Conservation (phyloP, 2,888 invertebrate genomes). For the Lasioglossum oenotherae region DNA sequence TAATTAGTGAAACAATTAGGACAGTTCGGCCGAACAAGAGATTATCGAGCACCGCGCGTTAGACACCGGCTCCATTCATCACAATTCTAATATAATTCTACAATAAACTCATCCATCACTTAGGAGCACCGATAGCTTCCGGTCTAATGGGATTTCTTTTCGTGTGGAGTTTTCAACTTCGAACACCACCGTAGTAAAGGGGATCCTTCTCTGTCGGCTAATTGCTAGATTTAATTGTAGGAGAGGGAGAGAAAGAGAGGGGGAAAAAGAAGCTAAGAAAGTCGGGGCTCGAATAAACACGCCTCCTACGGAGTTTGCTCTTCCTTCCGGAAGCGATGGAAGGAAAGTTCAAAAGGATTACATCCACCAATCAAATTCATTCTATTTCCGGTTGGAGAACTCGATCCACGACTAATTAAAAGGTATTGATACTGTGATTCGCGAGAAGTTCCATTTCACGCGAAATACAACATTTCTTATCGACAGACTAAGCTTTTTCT, state of each 20-base stretch:
- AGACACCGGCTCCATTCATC: constrained; percentile 25
- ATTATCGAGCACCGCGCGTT: background rate
- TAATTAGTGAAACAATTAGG: constrained; percentile 6
- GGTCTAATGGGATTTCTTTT: constrained; percentile 43
- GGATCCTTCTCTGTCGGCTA: constrained; percentile 38
- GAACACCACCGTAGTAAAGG: constrained; percentile 19
- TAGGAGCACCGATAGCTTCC: constrained; percentile 30
- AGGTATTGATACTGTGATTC: background rate
- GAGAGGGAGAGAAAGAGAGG: background rate
- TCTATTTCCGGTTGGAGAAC: background rate
- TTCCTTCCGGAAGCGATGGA: constrained; percentile 7
- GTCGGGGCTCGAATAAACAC: constrained; percentile 46
- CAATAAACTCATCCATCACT: constrained; percentile 49
- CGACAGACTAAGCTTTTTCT: background rate
- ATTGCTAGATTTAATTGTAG: constrained; percentile 52
- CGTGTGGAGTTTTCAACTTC: constrained; percentile 12
- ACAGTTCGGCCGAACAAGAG: background rate
- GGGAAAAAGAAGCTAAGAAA: constrained; percentile 23
- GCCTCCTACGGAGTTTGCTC: constrained; percentile 28
- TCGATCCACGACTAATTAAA: constrained; percentile 23
- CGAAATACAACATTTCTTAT: background rate
- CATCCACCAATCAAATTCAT: background rate
- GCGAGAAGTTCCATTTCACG: background rate
- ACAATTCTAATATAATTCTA: constrained; percentile 39
- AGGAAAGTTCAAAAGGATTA: constrained; percentile 16